These are phyloP conservation scores for Epicauta chinensis DNA, from an alignment of 1,140 invertebrate genomes.

Conservation along the genomic window DNA sequence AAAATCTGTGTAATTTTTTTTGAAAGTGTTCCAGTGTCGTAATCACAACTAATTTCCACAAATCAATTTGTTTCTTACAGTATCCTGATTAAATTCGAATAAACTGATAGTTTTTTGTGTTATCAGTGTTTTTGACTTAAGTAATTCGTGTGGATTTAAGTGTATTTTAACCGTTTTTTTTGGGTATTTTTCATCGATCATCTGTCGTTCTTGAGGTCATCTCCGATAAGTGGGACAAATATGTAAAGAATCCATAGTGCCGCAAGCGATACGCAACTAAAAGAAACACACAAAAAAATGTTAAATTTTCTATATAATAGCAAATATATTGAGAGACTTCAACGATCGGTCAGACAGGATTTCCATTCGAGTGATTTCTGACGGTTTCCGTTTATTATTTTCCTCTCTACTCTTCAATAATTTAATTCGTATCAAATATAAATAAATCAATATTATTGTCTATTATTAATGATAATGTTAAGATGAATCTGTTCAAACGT, in stretches of 20 bases:
- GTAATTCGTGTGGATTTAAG: too few species aligned
- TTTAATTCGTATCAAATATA: too few species aligned
- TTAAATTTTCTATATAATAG: neutral
- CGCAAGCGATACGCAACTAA: neutral
- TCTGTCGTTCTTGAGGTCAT: constrained; percentile 1
- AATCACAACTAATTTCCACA: too few species aligned
- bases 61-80: too few species aligned
- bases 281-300: constrained; percentile 3
- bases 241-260: constrained; percentile 5
- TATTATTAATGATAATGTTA: neutral
- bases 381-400: constrained; percentile 1
- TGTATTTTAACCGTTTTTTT: too few species aligned
- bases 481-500: constrained; percentile 54
- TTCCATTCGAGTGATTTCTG: constrained; percentile 8
- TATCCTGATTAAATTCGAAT: too few species aligned
- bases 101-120: too few species aligned
- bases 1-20: too few species aligned
- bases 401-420: neutral
- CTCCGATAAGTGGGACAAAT: constrained; percentile 8
- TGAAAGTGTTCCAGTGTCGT: too few species aligned
- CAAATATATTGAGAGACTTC: neutral
- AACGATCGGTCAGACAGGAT: constrained; percentile 8
- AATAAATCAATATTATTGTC: too few species aligned
- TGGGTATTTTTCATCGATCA: too few species aligned
- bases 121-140: too few species aligned